Conservation (phyloP, 2,888 invertebrate genomes). For the Eustalomyia histrio region DNA sequence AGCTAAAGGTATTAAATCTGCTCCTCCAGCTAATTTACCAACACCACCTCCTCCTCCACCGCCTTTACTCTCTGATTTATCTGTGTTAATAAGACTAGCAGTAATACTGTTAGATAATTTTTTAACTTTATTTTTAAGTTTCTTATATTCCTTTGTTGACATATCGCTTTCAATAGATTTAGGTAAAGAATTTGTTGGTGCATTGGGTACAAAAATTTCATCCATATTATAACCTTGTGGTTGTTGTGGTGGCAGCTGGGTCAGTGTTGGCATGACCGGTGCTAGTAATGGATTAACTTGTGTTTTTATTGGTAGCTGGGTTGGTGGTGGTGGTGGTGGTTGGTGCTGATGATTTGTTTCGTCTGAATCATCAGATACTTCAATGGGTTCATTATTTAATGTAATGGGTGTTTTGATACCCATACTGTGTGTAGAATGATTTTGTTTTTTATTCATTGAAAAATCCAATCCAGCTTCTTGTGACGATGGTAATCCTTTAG, state of each 20-base stretch:
- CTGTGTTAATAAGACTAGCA: constrained; percentile 30
- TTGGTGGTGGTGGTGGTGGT: constrained; percentile 9
- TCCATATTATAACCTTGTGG: constrained; percentile 38
- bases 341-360: constrained; percentile 63
- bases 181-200: neutral
- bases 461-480: constrained; percentile 53
- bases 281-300: neutral
- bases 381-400: constrained; percentile 73
- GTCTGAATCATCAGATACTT: constrained; percentile 75
- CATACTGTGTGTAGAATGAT: constrained; percentile 14
- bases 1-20: constrained; percentile 74
- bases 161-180: constrained; percentile 47
- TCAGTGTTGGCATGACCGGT: neutral
- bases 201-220: constrained; percentile 62
- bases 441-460: constrained; percentile 55
- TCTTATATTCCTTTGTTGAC: constrained; percentile 52
- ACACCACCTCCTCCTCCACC: constrained; percentile 44
- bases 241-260: neutral
- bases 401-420: constrained; percentile 66
- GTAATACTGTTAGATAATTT: constrained; percentile 42
- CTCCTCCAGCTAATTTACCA: constrained; percentile 73
- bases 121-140: constrained; percentile 59
- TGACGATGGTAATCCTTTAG: constrained; percentile 21
- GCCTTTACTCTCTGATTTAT: constrained; percentile 34
- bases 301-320: constrained; percentile 1